These are phyloP conservation scores for Microtus ochrogaster DNA, from an alignment of 2,113 vertebrate genomes.

Conservation along the genomic window DNA sequence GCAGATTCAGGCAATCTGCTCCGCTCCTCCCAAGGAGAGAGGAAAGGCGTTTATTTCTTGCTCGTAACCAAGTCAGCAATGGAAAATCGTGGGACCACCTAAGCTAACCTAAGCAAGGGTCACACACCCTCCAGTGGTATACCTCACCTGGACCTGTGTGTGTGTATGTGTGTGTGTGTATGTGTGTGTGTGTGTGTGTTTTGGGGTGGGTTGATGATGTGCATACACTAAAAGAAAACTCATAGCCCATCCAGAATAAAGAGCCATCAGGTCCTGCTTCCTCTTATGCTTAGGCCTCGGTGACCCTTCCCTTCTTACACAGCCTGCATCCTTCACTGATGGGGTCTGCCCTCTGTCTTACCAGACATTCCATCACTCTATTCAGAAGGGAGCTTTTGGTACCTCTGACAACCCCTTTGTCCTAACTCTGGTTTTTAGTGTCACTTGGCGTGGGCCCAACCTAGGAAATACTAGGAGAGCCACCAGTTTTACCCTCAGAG, in stretches of 20 bases:
- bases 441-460: not conserved
- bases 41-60: slow-evolving; percentile 85
- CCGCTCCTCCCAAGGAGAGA: slow-evolving; percentile 86
- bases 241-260: slow-evolving; percentile 2
- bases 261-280: not conserved
- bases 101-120: slow-evolving; percentile 70
- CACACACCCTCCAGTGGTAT: fast-evolving
- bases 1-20: slow-evolving; percentile 91
- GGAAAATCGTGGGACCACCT: slow-evolving; percentile 78
- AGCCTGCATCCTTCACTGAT: not conserved
- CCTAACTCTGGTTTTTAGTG: not conserved
- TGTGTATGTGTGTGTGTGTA: not conserved
- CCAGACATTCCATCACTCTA: not conserved
- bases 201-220: not conserved
- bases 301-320: fast-evolving
- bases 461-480: slow-evolving; percentile 36
- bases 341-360: not conserved
- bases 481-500: not conserved
- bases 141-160: not conserved
- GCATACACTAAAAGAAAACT: not conserved
- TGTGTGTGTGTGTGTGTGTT: not conserved
- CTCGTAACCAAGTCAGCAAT: slow-evolving; percentile 79
- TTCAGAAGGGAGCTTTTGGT: not conserved
- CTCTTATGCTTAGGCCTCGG: not conserved
- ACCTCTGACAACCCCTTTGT: not conserved